A percentile compares a stretch with the other conserved stretches of the same genome.
These are phyloP conservation scores for Fissipunctia ypsillon DNA, from an alignment of 2,888 invertebrate species.

Conservation along the genomic window DNA sequence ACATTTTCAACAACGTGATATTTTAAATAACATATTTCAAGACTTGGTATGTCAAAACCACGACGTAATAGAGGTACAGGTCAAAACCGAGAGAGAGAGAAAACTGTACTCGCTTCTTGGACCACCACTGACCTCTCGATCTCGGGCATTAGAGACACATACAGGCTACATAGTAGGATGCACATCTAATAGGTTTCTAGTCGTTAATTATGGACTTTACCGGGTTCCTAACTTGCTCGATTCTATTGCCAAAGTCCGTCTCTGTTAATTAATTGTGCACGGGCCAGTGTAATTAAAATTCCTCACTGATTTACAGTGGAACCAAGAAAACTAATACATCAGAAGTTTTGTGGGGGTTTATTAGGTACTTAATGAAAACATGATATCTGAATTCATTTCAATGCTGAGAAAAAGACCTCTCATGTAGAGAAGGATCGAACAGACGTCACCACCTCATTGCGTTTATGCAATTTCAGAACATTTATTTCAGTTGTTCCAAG, in stretches of 20 bases:
- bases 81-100: background rate
- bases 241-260: slow-evolving; percentile 38
- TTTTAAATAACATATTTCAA: background rate
- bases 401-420: background rate
- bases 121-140: slow-evolving; percentile 3
- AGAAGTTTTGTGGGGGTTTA: background rate
- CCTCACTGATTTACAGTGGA: slow-evolving; percentile 17
- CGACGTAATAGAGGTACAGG: background rate
- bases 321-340: slow-evolving; percentile 28
- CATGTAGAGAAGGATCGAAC: background rate
- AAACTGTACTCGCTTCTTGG: background rate
- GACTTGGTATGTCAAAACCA: background rate
- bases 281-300: slow-evolving; percentile 46
- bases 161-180: slow-evolving; percentile 7
- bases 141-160: slow-evolving; percentile 5
- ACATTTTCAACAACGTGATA: too few species aligned
- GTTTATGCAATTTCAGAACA: background rate
- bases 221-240: slow-evolving; percentile 41
- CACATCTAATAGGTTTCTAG: slow-evolving; percentile 24
- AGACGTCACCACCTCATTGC: background rate
- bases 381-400: background rate
- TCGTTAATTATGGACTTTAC: slow-evolving; percentile 49
- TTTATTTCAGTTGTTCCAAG: background rate
- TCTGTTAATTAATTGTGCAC: slow-evolving; percentile 33
- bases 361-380: background rate